phyloP scores from a whole-genome alignment of 2,113 vertebrate genomes.

The Onychostoma macrolepis region DNA sequence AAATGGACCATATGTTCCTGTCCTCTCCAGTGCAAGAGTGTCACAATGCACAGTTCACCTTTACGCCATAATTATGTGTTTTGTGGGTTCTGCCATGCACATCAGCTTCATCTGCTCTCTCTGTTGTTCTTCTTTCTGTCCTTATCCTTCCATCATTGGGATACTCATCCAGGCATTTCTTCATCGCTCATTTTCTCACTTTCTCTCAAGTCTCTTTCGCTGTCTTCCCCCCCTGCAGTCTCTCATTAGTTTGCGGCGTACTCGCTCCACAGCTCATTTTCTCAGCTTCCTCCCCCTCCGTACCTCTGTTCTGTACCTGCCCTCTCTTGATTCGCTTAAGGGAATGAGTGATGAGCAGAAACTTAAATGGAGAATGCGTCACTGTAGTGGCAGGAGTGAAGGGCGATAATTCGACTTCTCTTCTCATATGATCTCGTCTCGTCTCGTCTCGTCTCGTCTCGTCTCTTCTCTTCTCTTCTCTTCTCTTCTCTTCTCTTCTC shows the following conservation, averaged over 20 bases:
- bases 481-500: neutral
- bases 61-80: slow-evolving; percentile 9
- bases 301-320: neutral
- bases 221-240: neutral
- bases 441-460: neutral
- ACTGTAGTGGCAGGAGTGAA: neutral
- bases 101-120: slow-evolving; percentile 6
- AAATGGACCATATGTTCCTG: neutral
- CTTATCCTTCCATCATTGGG: neutral
- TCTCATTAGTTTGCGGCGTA: slow-evolving; percentile 17
- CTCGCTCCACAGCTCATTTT: slow-evolving; percentile 12
- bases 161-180: neutral
- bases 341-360: slow-evolving; percentile 22
- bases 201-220: neutral
- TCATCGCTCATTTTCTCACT: slow-evolving; percentile 1
- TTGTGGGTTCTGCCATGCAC: neutral
- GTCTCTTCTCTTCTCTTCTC: neutral
- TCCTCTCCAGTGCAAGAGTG: neutral
- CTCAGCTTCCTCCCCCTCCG: neutral
- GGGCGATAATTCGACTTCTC: neutral
- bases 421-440: neutral
- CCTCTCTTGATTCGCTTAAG: slow-evolving; percentile 1
- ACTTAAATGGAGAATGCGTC: slow-evolving; percentile 15
- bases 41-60: neutral
- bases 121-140: neutral